Percentiles rank a stretch among this genome's conserved stretches.
These are phyloP conservation scores for Formica aserva DNA, from an alignment of 2,888 invertebrate genomes.

Conservation along the genomic window DNA sequence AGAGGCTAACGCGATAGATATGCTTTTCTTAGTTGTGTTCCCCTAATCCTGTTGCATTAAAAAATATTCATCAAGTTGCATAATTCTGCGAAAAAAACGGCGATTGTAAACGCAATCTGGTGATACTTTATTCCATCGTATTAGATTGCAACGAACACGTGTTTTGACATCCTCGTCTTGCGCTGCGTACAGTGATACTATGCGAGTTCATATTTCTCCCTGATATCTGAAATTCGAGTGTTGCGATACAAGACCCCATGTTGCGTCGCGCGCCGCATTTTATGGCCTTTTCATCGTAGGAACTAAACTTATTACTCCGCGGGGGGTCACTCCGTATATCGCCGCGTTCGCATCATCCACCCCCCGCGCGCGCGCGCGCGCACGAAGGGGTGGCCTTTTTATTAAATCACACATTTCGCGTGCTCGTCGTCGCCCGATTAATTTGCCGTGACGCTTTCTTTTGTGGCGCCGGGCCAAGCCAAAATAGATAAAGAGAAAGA, in stretches of 20 bases:
- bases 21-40: neutral
- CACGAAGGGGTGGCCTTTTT: constrained; percentile 79
- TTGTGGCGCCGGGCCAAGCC: constrained; percentile 75
- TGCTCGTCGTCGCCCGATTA: constrained; percentile 81
- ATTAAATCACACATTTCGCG: constrained; percentile 83
- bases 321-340: constrained; percentile 69
- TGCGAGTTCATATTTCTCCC: constrained; percentile 47
- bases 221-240: constrained; percentile 76
- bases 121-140: constrained; percentile 24
- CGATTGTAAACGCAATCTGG: neutral
- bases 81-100: neutral
- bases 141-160: neutral
- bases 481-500: constrained; percentile 58
- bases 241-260: constrained; percentile 74
- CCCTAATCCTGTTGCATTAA: neutral
- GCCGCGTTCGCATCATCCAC: constrained; percentile 66
- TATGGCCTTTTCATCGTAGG: constrained; percentile 83
- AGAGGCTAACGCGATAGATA: neutral
- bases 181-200: neutral
- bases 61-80: neutral
- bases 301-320: constrained; percentile 85
- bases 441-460: constrained; percentile 82
- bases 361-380: constrained; percentile 60
- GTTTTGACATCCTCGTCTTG: constrained; percentile 22
- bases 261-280: constrained; percentile 80